Evolutionary conservation across 1,140 invertebrate genomes (phyloP), one percentile per base, ranked within the genome.

Genomic region (Uloborus diversus): DNA sequence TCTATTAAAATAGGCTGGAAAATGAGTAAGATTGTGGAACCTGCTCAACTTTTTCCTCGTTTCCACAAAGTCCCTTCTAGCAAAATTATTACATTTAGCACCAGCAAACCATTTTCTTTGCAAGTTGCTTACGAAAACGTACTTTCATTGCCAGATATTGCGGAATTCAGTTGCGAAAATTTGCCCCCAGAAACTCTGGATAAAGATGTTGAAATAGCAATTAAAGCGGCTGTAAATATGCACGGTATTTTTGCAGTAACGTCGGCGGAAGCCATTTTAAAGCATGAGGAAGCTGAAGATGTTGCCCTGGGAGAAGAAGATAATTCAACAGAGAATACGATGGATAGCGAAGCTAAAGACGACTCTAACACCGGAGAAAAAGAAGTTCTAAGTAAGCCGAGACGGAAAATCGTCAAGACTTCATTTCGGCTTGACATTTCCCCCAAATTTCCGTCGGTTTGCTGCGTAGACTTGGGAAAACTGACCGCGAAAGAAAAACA

Each of bases 51-150:
- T 51, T 98, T 99, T 86, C 91, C 92, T 11, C 88, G 91, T 57
- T 94, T 94, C 88, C 96, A 99, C 88, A 88, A 92, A 27, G 90
- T 96, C 65, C 97, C 97, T 13, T 96, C 95, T 85, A 94, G 95
- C 0, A 97, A 97, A 85, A 91, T 97, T 89, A 86, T 99, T 37
- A 97, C 97, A 4, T 95, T 99, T 86, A 95, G 94, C 85, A 90
- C 94, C 79, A 92, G 92, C 81, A 93, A 93, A 85, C 92, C 95
- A 20, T 98, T 99, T 87, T 89, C 89, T 57, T 89, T 97, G 56
- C 92, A 92, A 81, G 96, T 96, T 13, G 91, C 90, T 83, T 99
- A 99, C 85, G 9, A 20, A 0, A n/a, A 66, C 4, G 0, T 11
- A 1, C 3, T 2, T 28, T 2, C n/a, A 9, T 17, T 28, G 7